A percentile compares a stretch with the other conserved stretches of the same genome.
phyloP scores from a whole-genome alignment of 2,888 invertebrate species.

The Mallateleia sp. region DNA sequence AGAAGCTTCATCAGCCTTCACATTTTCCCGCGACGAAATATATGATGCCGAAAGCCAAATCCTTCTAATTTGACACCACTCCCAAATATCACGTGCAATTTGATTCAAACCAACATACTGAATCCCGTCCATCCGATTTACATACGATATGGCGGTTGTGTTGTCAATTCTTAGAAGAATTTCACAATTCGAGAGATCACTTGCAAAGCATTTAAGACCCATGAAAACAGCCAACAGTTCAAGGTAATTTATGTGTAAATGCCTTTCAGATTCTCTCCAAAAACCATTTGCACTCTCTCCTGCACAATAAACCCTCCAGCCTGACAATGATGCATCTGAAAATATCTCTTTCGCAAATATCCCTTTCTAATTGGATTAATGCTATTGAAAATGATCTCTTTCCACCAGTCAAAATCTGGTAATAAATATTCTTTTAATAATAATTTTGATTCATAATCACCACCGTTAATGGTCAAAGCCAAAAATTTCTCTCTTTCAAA shows the following conservation, averaged over 20 bases:
- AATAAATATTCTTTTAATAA: background rate
- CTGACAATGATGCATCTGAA: slow-evolving; percentile 64
- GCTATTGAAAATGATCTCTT: slow-evolving; percentile 20
- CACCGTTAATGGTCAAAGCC: background rate
- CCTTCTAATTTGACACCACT: slow-evolving; percentile 66
- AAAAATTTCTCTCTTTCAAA: slow-evolving; percentile 71
- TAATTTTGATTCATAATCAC: slow-evolving; percentile 16
- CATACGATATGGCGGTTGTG: slow-evolving; percentile 76
- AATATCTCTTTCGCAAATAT: slow-evolving; percentile 62
- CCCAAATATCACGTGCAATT: slow-evolving; percentile 59
- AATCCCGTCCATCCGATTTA: slow-evolving; percentile 77
- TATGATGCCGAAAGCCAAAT: slow-evolving; percentile 71
- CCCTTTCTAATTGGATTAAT: slow-evolving; percentile 38
- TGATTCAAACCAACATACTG: slow-evolving; percentile 76
- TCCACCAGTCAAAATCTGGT: slow-evolving; percentile 54
- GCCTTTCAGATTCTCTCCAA: slow-evolving; percentile 60
- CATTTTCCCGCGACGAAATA: slow-evolving; percentile 64
- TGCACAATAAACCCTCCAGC: slow-evolving; percentile 61
- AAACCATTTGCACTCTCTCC: slow-evolving; percentile 45
- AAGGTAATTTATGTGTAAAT: slow-evolving; percentile 67
- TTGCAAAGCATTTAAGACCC: slow-evolving; percentile 76
- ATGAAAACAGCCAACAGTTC: slow-evolving; percentile 64
- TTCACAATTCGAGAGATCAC: slow-evolving; percentile 59
- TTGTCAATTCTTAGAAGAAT: slow-evolving; percentile 77
- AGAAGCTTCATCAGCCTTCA: slow-evolving; percentile 66